Conservation (phyloP, 2,113 vertebrate genomes). For the Morone saxatilis region DNA sequence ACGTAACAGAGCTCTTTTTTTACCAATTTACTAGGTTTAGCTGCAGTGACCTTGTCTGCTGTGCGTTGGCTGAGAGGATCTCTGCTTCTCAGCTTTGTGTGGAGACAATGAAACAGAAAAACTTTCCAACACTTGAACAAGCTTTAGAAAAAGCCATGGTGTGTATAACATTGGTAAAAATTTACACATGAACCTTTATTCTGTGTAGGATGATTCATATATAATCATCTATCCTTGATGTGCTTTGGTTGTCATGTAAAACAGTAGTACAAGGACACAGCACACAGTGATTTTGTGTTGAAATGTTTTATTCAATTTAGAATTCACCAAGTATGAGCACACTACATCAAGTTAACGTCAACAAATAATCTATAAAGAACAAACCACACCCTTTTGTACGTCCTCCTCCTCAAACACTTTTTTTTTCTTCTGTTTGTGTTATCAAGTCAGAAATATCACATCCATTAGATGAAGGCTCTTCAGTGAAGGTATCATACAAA, state of each 20-base stretch:
- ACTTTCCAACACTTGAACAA: background rate
- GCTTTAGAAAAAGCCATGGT: background rate
- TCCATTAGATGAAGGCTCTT: conserved; percentile 16
- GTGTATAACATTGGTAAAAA: background rate
- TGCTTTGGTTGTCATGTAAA: background rate
- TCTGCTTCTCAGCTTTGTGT: conserved; percentile 8
- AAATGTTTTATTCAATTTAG: conserved; percentile 61
- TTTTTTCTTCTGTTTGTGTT: background rate
- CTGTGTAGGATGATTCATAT: background rate
- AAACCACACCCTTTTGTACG: conserved; percentile 31
- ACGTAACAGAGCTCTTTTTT: background rate
- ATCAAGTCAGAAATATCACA: background rate
- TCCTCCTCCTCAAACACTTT: background rate
- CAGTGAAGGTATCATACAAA: conserved; percentile 3
- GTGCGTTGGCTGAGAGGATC: background rate
- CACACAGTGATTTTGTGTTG: background rate
- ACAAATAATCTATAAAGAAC: conserved; percentile 27
- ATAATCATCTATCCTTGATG: background rate
- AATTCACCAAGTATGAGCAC: conserved; percentile 34
- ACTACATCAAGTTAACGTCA: conserved; percentile 20
- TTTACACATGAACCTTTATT: background rate
- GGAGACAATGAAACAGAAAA: background rate
- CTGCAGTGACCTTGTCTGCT: conserved; percentile 8
- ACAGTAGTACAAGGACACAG: background rate
- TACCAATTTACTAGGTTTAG: background rate